phyloP scores from a whole-genome alignment of 2,888 invertebrate species.

The Cephus spinipes region DNA sequence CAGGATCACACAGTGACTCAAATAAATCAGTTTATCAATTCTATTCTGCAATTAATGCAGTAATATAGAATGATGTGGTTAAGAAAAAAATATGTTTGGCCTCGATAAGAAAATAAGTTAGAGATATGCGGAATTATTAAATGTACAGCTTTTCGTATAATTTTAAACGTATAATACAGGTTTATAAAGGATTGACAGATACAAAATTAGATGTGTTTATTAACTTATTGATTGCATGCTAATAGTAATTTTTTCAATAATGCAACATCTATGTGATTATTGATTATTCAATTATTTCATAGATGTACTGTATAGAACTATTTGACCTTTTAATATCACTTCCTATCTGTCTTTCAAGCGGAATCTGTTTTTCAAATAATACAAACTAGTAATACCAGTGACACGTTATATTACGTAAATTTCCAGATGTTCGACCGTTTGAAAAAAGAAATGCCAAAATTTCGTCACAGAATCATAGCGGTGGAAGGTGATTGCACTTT shows the following conservation, averaged over 20 bases:
- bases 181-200: no score
- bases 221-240: not conserved
- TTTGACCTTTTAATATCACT: not conserved
- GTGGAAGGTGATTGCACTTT: constrained; percentile 77
- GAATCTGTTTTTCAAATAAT: not conserved
- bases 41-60: not conserved
- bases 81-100: not conserved
- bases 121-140: no score
- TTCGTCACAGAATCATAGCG: constrained; percentile 76
- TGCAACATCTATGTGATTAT: not conserved
- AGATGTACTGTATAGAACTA: not conserved
- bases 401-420: not conserved
- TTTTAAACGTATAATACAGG: no score
- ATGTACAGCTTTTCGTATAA: no score
- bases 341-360: not conserved
- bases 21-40: not conserved
- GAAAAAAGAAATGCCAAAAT: constrained; percentile 70
- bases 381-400: not conserved
- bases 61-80: not conserved
- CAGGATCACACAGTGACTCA: no score
- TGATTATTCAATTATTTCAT: not conserved
- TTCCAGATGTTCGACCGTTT: constrained; percentile 70
- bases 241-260: not conserved
- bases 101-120: not conserved
- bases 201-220: no score